Percentiles rank a stretch among this genome's conserved stretches.
Evolutionary conservation across 2,888 invertebrate species (phyloP).

Genomic region (Aricia artaxerxes): DNA sequence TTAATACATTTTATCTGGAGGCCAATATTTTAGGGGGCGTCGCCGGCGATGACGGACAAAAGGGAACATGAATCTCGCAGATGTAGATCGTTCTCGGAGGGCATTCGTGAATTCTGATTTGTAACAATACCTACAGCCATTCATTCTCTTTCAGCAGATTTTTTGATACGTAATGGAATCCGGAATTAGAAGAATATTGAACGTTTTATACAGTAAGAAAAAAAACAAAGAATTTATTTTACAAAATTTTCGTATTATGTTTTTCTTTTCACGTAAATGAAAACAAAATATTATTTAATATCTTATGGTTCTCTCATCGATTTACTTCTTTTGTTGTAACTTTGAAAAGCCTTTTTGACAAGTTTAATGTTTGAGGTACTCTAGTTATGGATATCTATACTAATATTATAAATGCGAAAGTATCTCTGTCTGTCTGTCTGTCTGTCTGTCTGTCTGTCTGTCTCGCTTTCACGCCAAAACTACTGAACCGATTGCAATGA

Average conservation of each 20-base stretch:
- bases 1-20: slow-evolving; percentile 29
- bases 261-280: no score
- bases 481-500: no score
- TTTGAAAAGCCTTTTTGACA: no score
- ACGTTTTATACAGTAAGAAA: neutral
- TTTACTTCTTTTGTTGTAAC: no score
- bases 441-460: no score
- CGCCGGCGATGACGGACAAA: slow-evolving; percentile 21
- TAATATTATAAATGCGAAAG: no score
- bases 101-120: slow-evolving; percentile 17
- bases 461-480: no score
- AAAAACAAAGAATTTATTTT: neutral
- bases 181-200: neutral
- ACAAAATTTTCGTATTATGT: neutral
- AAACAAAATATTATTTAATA: no score
- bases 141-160: neutral
- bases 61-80: slow-evolving; percentile 21
- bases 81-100: slow-evolving; percentile 27
- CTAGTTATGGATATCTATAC: no score
- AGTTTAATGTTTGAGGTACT: no score
- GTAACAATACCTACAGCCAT: slow-evolving; percentile 11
- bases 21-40: slow-evolving; percentile 17
- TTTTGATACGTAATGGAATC: slow-evolving; percentile 10
- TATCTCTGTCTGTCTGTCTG: no score
- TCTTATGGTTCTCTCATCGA: no score